Evolutionary conservation across 1,140 invertebrate species (phyloP).

Genomic region (Euglossa dilemma): DNA sequence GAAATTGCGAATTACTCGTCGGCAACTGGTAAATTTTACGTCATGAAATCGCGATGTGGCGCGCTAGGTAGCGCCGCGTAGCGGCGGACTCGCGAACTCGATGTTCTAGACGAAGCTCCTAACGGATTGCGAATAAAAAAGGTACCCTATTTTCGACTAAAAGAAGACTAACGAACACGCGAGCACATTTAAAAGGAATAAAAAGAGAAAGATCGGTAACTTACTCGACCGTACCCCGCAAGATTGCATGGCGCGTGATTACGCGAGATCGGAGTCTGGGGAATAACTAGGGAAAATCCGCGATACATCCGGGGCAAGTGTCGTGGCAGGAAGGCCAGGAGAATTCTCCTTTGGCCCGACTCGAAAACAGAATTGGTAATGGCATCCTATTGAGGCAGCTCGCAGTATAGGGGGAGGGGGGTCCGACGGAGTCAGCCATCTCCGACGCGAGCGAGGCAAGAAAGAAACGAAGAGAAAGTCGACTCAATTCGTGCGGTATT

Average conservation of each 20-base stretch:
- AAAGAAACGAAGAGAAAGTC: constrained; percentile 30
- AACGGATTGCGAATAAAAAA: no score
- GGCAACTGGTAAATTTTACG: no score
- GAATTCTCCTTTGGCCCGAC: constrained; percentile 22
- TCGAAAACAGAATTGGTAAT: constrained; percentile 48
- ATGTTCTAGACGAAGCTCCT: no score
- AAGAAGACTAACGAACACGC: no score
- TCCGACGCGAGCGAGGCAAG: background rate
- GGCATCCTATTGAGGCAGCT: constrained; percentile 30
- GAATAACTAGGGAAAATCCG: constrained; percentile 22
- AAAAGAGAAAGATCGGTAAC: no score
- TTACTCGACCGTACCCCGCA: no score
- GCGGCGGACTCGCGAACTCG: no score
- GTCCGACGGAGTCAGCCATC: background rate
- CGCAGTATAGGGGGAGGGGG: background rate
- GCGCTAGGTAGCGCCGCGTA: no score
- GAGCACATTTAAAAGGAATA: no score
- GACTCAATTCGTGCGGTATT: constrained; percentile 59
- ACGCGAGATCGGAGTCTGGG: background rate
- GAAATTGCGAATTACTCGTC: no score
- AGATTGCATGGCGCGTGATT: background rate
- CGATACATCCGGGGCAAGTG: background rate
- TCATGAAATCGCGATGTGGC: no score
- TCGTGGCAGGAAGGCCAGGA: background rate
- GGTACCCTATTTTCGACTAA: no score